These are phyloP conservation scores for Neodiprion fabricii DNA, from an alignment of 1,140 invertebrate genomes.

Conservation along the genomic window DNA sequence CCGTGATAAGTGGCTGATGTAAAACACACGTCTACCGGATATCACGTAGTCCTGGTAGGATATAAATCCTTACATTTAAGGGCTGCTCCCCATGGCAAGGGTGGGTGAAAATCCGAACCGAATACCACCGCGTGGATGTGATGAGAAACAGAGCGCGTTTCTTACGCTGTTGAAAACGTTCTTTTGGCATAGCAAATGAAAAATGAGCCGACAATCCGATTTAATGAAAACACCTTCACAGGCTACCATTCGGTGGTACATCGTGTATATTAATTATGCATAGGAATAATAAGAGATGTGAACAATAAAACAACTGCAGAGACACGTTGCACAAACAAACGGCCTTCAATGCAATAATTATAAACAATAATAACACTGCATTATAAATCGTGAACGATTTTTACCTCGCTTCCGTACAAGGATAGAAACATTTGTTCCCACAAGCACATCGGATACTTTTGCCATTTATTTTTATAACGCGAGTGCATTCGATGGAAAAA, in stretches of 20 bases:
- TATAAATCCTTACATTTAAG: neutral
- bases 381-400: neutral
- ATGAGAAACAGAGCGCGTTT: neutral
- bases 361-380: neutral
- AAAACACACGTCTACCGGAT: conserved; percentile 3
- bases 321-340: neutral
- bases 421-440: neutral
- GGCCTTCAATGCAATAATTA: neutral
- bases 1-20: neutral
- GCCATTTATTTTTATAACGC: neutral
- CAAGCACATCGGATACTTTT: neutral
- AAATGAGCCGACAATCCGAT: neutral
- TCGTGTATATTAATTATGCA: no score
- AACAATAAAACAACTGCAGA: neutral
- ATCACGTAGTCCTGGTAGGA: conserved; percentile 5
- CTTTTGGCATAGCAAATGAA: neutral
- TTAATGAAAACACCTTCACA: no score
- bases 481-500: neutral
- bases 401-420: neutral
- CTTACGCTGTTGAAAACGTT: neutral
- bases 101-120: neutral
- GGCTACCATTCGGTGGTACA: no score
- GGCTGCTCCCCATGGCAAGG: neutral
- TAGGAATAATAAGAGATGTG: neutral
- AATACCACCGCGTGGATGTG: neutral